Base-by-base conservation (phyloP, 2,888 invertebrate species). In the Hybos culiciformis region DNA sequence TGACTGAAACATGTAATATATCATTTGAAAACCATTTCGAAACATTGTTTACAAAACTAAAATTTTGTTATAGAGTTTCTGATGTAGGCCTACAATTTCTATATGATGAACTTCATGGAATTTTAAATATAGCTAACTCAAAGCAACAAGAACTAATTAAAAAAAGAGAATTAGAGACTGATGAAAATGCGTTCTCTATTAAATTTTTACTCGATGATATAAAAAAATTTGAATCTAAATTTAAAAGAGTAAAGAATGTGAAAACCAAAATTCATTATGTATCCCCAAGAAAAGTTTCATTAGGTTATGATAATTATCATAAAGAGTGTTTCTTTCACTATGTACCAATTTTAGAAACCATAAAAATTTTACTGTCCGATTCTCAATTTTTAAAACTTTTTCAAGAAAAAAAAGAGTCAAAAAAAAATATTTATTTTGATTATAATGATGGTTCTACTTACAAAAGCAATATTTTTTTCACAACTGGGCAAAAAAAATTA, bases 391-490 rank as follows among this genome's bases (percentile, higher is more conserved):
- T 36, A 8, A 29, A 21, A 5, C 2, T 37, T 12, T 37, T 20
- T 14, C 4, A 21, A 14, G 14, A 37, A n/a, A 5, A 12, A 1
- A 37, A 37, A 37, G 11, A 5, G 8, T 20, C 12, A 8, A 21
- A 21, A 21, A 9, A 6, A 37, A 14, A 15, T 37, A 17, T 43
- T 12, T 37, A 19, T 17, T 37, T 11, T 23, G 21, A 38, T 21
- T 23, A 39, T 17, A 43, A 31, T 31, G 46, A 51, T 41, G 48
- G 50, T 6, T 5, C 24, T 29, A 26, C 29, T 34, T 48, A 37
- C 39, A 43, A 46, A 44, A 41, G 44, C 17, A 49, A 46, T 23
- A 24, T 7, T 20, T 49, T 50, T 46, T 48, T 50, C 39, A 40
- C 24, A 44, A 46, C 5, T 4, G 3, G 4, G 41, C 11, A 18